Evolutionary conservation across 1,140 invertebrate genomes (phyloP).

Genomic region (Whitmania pigra): DNA sequence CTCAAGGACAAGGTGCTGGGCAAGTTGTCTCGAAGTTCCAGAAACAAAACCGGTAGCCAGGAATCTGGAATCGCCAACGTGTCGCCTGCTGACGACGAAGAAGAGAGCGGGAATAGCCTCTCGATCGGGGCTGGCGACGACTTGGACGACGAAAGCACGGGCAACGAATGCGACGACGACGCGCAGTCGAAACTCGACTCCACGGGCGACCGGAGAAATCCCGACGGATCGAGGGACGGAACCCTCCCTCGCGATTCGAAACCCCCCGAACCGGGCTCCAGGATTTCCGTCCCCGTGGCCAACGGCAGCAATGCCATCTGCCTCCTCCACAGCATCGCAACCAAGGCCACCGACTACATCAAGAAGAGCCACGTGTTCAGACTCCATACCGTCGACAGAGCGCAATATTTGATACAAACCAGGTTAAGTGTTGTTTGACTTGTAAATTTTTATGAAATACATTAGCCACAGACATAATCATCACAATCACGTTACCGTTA

Average conservation of each 20-base stretch:
- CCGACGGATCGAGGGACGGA: neutral
- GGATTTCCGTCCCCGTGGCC: constrained; percentile 53
- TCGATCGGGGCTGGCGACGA: neutral
- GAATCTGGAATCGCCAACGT: neutral
- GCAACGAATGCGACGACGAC: neutral
- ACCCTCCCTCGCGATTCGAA: constrained; percentile 44
- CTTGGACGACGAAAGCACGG: neutral
- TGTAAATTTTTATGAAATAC: too few relatives aligned
- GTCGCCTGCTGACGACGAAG: neutral
- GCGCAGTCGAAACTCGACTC: neutral
- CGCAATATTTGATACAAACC: constrained; percentile 93
- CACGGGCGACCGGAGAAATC: neutral
- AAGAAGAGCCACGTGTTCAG: constrained; percentile 95
- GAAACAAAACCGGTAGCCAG: neutral
- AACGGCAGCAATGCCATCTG: constrained; percentile 61
- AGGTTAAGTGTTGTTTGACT: constrained; percentile 49
- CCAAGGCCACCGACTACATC: constrained; percentile 82
- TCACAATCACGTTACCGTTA: too few relatives aligned
- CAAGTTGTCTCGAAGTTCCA: neutral
- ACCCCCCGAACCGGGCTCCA: constrained; percentile 53
- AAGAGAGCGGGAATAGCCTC: neutral
- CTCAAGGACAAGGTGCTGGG: neutral
- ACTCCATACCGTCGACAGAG: constrained; percentile 85
- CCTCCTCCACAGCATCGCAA: constrained; percentile 86
- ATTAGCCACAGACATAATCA: too few relatives aligned